Evolutionary conservation across 2,797 vertebrate genomes (phyloP), one percentile per base, ranked within the genome.

Genomic region (Hemibagrus guttatus): DNA sequence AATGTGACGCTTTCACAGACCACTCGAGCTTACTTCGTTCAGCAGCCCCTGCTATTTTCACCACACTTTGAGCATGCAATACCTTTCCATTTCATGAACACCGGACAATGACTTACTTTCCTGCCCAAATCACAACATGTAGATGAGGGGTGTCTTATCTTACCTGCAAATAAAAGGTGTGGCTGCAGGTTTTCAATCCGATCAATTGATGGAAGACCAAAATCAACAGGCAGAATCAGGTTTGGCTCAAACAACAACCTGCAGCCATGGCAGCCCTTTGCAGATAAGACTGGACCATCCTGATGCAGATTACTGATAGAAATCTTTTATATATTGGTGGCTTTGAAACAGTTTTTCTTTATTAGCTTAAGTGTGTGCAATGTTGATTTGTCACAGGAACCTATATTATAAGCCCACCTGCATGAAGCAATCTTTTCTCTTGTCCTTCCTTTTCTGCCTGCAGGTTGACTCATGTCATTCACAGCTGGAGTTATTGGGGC

Each of bases 1-100:
- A 96, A 96, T 95, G 87, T 56, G 49, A 92, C 93, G 92, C 90
- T 90, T 91, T 92, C 85, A 72, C 84, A 90, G 91, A 89, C 85
- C 88, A 90, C 85, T 86, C 68, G 83, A 42, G 66, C 86, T 85
- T 86, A 89, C 84, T 74, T 68, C 89, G 83, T 90, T 89, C 89
- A 78, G 84, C 88, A 83, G 86, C 83, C 85, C 81, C 85, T 66
- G 69, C 86, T 83, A 89, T 90, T 90, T 92, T 85, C 85, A 84
- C 79, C 66, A 46, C 76, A 85, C 75, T 87, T 86, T 84, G 85
- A 79, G 81, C 87, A 69, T 31, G 76, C 69, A 78, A 76, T 83
- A 88, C 78, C 79, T 80, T 79, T 84, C 81, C n/a, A 75, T 71
- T 88, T 87, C 80, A 87, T 74, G 80, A 87, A 85, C 63, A 82